Conservation (phyloP, 2,113 vertebrate species). For the Pantherophis guttatus region DNA sequence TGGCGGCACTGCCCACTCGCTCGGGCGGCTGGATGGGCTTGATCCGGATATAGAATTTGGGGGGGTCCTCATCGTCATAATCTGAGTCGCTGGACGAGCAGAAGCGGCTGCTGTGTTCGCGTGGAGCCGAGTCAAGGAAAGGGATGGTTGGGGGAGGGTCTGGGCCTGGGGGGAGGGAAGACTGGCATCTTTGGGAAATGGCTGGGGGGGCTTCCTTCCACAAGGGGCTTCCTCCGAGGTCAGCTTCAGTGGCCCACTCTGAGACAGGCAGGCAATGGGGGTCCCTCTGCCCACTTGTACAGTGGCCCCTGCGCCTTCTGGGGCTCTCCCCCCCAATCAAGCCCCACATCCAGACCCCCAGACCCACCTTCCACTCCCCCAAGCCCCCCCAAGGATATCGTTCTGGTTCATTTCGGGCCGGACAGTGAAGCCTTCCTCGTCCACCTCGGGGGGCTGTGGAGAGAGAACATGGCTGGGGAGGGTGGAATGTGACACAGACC, state of each 20-base stretch:
- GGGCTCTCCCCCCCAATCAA: neutral
- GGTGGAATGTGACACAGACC: neutral
- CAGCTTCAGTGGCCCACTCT: no score
- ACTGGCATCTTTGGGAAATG: neutral
- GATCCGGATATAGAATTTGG: constrained; percentile 89
- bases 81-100: constrained; percentile 92
- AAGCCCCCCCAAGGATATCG: constrained; percentile 79
- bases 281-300: neutral
- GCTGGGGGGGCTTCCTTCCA: no score
- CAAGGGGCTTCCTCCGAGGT: no score
- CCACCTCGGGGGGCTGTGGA: constrained; percentile 80
- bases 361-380: neutral
- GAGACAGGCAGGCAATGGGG: no score
- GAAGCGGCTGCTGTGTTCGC: constrained; percentile 72
- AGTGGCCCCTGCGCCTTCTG: no score
- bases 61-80: constrained; percentile 87
- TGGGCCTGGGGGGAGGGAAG: rapidly evolving
- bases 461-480: neutral
- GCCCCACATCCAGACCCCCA: neutral
- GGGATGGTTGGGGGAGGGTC: rapidly evolving
- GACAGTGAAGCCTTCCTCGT: constrained; percentile 92
- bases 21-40: constrained; percentile 75
- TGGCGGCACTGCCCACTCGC: constrained; percentile 64
- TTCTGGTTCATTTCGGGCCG: constrained; percentile 78
- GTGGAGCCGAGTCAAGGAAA: constrained; percentile 76